Evolutionary conservation across 2,888 invertebrate genomes (phyloP).

Genomic region (Tiphia femorata): DNA sequence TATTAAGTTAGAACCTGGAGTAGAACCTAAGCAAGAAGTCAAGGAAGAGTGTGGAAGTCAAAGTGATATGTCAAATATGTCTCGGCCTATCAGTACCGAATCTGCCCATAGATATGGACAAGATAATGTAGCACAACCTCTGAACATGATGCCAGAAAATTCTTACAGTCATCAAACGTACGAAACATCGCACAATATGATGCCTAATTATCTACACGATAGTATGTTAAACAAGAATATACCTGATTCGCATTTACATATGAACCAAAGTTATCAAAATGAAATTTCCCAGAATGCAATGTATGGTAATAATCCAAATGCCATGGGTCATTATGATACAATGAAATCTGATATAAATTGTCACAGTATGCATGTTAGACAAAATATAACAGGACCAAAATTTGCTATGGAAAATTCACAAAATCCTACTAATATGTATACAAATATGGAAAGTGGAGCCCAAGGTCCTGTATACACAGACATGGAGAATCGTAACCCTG

Average conservation of each 20-base stretch:
- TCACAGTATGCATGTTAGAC: constrained; percentile 38
- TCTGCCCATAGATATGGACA: constrained; percentile 52
- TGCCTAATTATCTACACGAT: constrained; percentile 50
- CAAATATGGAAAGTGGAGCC: constrained; percentile 42
- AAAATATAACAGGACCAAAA: constrained; percentile 34
- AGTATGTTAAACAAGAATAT: constrained; percentile 47
- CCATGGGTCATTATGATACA: constrained; percentile 41
- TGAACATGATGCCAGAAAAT: constrained; percentile 46
- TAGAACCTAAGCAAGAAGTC: constrained; percentile 55
- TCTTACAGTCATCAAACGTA: constrained; percentile 50
- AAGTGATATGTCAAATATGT: constrained; percentile 56
- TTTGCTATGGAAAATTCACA: constrained; percentile 46
- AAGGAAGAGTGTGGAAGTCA: constrained; percentile 62
- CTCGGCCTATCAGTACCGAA: constrained; percentile 54
- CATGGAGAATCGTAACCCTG: constrained; percentile 45
- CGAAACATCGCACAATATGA: constrained; percentile 48
- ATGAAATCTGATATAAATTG: constrained; percentile 54
- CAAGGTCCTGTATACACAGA: constrained; percentile 44
- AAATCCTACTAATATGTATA: constrained; percentile 33
- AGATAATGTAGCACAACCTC: constrained; percentile 44
- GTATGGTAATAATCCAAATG: constrained; percentile 43
- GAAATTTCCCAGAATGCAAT: constrained; percentile 52
- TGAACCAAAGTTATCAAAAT: constrained; percentile 49
- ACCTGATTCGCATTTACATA: constrained; percentile 40
- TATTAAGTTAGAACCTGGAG: constrained; percentile 47